phyloP scores from a whole-genome alignment of 2,797 vertebrate genomes.

The Clamator glandarius region DNA sequence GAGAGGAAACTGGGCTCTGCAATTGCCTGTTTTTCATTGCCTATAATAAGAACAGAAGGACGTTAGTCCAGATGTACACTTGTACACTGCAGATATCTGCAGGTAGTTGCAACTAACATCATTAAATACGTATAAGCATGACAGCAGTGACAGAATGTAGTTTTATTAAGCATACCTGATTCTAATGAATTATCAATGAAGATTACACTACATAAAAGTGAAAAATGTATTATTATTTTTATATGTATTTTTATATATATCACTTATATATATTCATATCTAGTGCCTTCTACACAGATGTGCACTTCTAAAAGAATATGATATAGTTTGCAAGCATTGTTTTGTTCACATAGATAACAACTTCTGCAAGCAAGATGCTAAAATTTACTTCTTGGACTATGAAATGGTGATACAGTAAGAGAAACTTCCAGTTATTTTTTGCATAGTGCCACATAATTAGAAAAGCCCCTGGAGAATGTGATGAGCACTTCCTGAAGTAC shows the following conservation, averaged over 20 bases:
- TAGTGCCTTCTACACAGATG: neutral
- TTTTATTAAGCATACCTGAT: neutral
- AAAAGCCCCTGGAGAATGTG: neutral
- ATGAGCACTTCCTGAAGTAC: neutral
- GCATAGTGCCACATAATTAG: neutral
- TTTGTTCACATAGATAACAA: neutral
- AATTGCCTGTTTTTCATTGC: neutral
- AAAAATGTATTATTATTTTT: neutral
- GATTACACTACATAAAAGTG: neutral
- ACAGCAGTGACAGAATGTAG: neutral
- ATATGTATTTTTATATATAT: no score
- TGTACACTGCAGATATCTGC: neutral
- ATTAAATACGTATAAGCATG: no score
- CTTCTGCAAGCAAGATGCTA: neutral
- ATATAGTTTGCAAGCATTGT: neutral
- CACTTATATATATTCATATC: neutral
- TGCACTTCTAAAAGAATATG: neutral
- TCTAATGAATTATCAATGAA: neutral
- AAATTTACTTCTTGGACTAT: neutral
- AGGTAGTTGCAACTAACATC: neutral
- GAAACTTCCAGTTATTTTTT: neutral
- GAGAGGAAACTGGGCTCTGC: neutral
- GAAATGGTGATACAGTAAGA: neutral
- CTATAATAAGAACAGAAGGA: neutral
- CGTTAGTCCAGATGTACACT: neutral